Base-by-base conservation (phyloP, 2,888 invertebrate genomes). In the Tetragonula carbonaria region DNA sequence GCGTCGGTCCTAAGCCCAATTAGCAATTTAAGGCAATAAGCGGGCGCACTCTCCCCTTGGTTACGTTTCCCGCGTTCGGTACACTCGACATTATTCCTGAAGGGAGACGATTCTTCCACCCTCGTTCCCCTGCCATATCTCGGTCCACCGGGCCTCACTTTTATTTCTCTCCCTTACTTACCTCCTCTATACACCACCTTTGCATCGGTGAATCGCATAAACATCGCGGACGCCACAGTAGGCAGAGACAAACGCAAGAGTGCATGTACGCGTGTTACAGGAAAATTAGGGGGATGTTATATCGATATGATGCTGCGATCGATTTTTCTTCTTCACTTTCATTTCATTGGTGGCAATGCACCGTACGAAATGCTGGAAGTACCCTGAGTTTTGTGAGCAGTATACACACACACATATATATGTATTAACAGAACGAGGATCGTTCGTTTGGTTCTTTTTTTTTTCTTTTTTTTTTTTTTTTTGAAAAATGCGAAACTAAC, bases 21-120 rank as follows among this genome's bases (percentile, higher is more conserved):
- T 93, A 94, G 93, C 93, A 93, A 93, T 93, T 93, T 92, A 89
- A 93, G 91, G 93, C 93, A 93, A 93, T 93, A 92, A 93, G 90
- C 92, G 87, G 82, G 86, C 84, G 86, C 81, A 83, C 90, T 82
- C 90, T 82, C 88, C 86, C 87, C 28, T 87, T 85, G 85, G 82
- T 82, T 87, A 82, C 82, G 85, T 86, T 86, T 86, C 83, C 84
- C 83, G 78, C 82, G 75, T 85, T 88, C 83, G 85, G 86, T 86
- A 85, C 78, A 85, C 84, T 81, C 86, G 85, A 90, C 89, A 86
- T 90, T 90, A 90, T 90, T 91, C 88, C 82, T 86, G 79, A 76
- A 82, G 86, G 86, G 87, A 87, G 85, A 86, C 70, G 83, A 76
- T 82, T 82, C 83, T 78, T 73, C 79, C 72, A 68, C 73, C 73